A percentile compares a stretch with the other conserved stretches of the same genome.
phyloP scores from a whole-genome alignment of 2,888 invertebrate species.

The Psylliodes chrysocephalus region DNA sequence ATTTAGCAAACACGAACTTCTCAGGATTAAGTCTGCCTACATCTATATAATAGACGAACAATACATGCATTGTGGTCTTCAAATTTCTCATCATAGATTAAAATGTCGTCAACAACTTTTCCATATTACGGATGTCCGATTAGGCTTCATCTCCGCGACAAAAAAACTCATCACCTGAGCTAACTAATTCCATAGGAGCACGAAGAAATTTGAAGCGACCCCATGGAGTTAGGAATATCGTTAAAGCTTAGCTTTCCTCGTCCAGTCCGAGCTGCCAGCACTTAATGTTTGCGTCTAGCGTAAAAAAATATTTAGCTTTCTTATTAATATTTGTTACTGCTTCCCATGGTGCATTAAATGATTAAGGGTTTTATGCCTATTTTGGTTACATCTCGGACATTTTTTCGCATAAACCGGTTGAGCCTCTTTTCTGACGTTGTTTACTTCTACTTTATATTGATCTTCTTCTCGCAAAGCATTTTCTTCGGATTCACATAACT shows the following conservation, averaged over 20 bases:
- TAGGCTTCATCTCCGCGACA: background rate
- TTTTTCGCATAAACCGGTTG: no score
- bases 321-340: background rate
- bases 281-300: background rate
- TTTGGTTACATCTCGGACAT: no score
- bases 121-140: background rate
- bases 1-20: background rate
- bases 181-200: background rate
- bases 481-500: no score
- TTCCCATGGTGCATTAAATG: background rate
- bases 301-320: background rate
- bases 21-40: background rate
- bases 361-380: no score
- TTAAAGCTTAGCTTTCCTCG: no score
- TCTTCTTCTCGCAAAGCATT: no score
- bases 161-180: conserved; percentile 9
- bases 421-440: no score
- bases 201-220: no score
- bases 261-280: no score
- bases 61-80: background rate
- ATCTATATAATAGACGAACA: background rate
- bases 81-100: background rate
- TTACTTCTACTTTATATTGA: no score
- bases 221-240: no score
- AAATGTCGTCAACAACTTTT: no score